Percentiles rank a stretch among this genome's conserved stretches.
Evolutionary conservation across 1,140 invertebrate species (phyloP).

Genomic region (Lucilia cuprina): DNA sequence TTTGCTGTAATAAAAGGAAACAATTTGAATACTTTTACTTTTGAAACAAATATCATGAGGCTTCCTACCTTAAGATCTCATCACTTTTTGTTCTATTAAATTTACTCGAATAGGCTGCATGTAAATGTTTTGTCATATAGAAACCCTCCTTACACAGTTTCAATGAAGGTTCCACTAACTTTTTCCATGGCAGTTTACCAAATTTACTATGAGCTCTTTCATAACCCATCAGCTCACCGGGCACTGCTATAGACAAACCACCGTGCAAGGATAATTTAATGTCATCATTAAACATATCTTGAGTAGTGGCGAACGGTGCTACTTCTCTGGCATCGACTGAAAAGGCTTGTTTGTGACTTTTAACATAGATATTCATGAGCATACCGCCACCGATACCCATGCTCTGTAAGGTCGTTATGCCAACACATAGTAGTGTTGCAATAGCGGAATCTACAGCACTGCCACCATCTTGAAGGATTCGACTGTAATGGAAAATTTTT

Average conservation of each 20-base stretch:
- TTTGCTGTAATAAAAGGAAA: slow-evolving; percentile 63
- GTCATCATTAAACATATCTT: slow-evolving; percentile 73
- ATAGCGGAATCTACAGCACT: slow-evolving; percentile 89
- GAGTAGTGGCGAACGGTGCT: slow-evolving; percentile 73
- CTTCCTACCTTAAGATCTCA: slow-evolving; percentile 39
- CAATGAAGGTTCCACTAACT: slow-evolving; percentile 79
- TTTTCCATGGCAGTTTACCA: slow-evolving; percentile 83
- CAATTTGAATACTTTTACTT: not conserved
- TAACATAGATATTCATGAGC: slow-evolving; percentile 83
- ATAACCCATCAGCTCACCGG: slow-evolving; percentile 90
- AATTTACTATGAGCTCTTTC: slow-evolving; percentile 82
- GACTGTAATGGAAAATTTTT: slow-evolving; percentile 62
- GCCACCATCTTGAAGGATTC: slow-evolving; percentile 78
- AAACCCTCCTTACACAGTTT: slow-evolving; percentile 80
- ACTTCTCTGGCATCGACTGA: slow-evolving; percentile 81
- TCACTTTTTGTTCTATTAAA: slow-evolving; percentile 47
- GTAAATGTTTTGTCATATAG: slow-evolving; percentile 72
- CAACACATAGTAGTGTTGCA: slow-evolving; percentile 84
- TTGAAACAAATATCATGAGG: not conserved
- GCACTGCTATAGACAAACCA: slow-evolving; percentile 81
- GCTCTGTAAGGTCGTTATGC: slow-evolving; percentile 83
- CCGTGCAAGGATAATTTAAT: slow-evolving; percentile 65
- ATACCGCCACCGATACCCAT: slow-evolving; percentile 90
- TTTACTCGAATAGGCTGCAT: slow-evolving; percentile 55
- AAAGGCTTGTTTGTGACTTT: slow-evolving; percentile 68